Base-by-base conservation (phyloP, 2,888 invertebrate species). In the Thera obeliscata region DNA sequence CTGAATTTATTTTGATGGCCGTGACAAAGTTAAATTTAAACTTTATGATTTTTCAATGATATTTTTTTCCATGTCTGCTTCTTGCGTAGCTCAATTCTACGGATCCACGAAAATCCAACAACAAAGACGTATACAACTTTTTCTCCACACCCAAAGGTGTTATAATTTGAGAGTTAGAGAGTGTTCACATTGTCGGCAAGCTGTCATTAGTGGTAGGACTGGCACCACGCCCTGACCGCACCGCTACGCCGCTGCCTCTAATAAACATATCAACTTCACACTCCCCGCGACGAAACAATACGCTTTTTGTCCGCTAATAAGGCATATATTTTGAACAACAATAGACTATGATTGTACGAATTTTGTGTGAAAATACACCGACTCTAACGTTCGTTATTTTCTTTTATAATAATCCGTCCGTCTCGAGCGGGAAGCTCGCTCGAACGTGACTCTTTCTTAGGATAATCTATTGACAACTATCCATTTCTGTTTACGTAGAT, bases 401-500 rank as follows among this genome's bases (percentile, higher is more conserved):
- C 52, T 61, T 66, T 65, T 52, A 22, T 22, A 22, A 22, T 48
- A 52, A 64, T 66, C 59, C 63, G 12, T 56, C 58, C 52, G 9
- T 12, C 38, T 49, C 46, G 7, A 43, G 46, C 56, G 52, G 61
- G 43, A 61, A 41, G 55, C 62, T 6, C 61, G 56, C 61, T 61
- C 67, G 73, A 66, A 71, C 69, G 75, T 75, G 75, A 61, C 66
- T 67, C 58, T 52, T 67, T 46, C 61, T 58, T 55, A 52, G 33
- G 58, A 64, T 67, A 56, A 57, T 64, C 60, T 36, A 58, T 56
- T 49, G 66, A 78, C 74, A 76, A 79, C 79, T 90, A 88, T 90
- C 89, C 73, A 83, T 90, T 81, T 87, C 89, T 88, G 87, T 90
- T 89, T 87, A 89, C 83, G 79, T 83, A 80, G 87, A 90, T 90